Evolutionary conservation across 1,140 invertebrate genomes (phyloP).

Genomic region (Drosophila rhopaloa): DNA sequence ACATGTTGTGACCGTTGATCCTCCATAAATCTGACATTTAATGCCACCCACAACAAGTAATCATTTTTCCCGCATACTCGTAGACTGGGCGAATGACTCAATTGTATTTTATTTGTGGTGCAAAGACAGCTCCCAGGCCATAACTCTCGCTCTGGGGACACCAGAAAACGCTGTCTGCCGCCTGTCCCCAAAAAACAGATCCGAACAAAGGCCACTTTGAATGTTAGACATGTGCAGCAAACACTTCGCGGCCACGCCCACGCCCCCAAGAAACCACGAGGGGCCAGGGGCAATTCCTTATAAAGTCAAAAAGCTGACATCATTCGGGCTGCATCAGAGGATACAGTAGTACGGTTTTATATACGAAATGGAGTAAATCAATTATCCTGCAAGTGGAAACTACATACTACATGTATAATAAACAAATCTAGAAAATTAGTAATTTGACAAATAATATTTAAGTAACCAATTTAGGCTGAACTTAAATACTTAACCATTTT

Average conservation of each 20-base stretch:
- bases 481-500: too few relatives aligned
- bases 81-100: slow-evolving; percentile 68
- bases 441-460: too few relatives aligned
- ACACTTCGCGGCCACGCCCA: slow-evolving; percentile 50
- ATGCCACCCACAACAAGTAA: slow-evolving; percentile 69
- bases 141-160: slow-evolving; percentile 40
- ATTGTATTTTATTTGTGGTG: slow-evolving; percentile 53
- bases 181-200: slow-evolving; percentile 30
- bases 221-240: slow-evolving; percentile 79
- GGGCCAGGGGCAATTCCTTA: slow-evolving; percentile 65
- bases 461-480: too few relatives aligned
- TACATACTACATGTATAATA: too few relatives aligned
- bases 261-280: slow-evolving; percentile 35
- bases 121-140: slow-evolving; percentile 58
- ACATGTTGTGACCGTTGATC: slow-evolving; percentile 36
- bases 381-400: not conserved
- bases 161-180: slow-evolving; percentile 28
- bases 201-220: slow-evolving; percentile 72
- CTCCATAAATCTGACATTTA: slow-evolving; percentile 80
- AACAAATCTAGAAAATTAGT: too few relatives aligned
- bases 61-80: slow-evolving; percentile 40
- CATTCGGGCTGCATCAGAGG: slow-evolving; percentile 45
- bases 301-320: slow-evolving; percentile 72
- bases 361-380: not conserved
- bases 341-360: slow-evolving; percentile 14